Conservation (phyloP, 1,140 invertebrate genomes). For the Lepidurus apus region DNA sequence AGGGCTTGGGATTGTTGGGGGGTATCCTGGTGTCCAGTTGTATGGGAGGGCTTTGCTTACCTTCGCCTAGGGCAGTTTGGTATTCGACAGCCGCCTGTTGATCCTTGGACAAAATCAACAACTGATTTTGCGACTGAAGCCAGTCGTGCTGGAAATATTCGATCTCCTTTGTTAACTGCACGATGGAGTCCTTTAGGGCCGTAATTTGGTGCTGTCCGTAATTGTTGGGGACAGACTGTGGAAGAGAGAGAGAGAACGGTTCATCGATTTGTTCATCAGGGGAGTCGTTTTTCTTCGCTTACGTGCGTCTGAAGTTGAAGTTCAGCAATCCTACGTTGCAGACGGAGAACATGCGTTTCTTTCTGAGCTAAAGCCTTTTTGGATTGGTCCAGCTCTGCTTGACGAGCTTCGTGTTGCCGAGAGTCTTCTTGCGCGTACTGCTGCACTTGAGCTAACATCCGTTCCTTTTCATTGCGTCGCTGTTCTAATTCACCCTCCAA, state of each 20-base stretch:
- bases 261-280: neutral
- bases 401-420: neutral
- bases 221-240: neutral
- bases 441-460: neutral
- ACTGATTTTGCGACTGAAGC: conserved; percentile 64
- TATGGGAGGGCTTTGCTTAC: conserved; percentile 33
- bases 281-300: neutral
- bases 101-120: conserved; percentile 60
- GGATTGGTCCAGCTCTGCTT: neutral
- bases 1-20: too few species aligned
- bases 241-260: neutral
- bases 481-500: conserved; percentile 1
- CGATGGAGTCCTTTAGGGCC: conserved; percentile 37
- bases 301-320: neutral
- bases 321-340: neutral
- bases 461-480: neutral
- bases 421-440: neutral
- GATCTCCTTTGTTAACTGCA: conserved; percentile 29
- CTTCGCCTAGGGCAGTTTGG: conserved; percentile 29
- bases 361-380: neutral
- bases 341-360: neutral
- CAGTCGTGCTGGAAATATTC: conserved; percentile 59
- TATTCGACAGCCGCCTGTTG: conserved; percentile 45
- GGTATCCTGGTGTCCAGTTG: neutral
- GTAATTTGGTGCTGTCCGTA: conserved; percentile 41